These are phyloP conservation scores for Ammodytes marinus DNA, from an alignment of 2,113 vertebrate species.

Conservation along the genomic window DNA sequence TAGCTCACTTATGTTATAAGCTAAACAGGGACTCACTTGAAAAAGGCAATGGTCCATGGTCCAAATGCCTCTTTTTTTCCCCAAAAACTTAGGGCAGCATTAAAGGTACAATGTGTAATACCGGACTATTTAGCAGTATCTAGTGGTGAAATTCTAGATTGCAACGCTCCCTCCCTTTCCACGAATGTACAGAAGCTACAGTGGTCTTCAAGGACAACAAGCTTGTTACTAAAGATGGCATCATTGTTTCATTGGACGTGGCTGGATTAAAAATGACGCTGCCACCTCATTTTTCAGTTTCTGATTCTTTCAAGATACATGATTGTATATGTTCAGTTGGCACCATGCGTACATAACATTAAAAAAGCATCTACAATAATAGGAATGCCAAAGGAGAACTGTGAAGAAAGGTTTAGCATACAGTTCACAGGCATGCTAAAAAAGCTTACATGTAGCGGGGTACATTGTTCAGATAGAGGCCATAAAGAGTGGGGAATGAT, in stretches of 20 bases:
- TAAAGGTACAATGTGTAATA: no score
- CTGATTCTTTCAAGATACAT: not conserved
- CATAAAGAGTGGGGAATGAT: constrained; percentile 26
- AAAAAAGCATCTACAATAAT: not conserved
- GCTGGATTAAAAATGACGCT: not conserved
- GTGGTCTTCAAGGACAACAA: no score
- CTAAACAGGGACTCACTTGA: not conserved
- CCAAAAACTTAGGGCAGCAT: not conserved
- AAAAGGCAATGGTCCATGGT: not conserved
- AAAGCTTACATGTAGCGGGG: constrained; percentile 15
- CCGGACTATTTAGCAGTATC: no score
- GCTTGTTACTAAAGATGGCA: no score
- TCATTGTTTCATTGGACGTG: not conserved
- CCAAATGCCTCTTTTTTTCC: not conserved
- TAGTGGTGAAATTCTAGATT: no score
- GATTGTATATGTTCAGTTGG: not conserved
- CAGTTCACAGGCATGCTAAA: constrained; percentile 22
- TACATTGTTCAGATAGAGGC: constrained; percentile 1
- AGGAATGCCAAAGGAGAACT: not conserved
- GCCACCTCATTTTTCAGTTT: not conserved
- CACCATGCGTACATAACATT: not conserved
- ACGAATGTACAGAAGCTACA: no score
- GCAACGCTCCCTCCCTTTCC: no score
- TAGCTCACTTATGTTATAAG: not conserved
- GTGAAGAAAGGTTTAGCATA: not conserved